These are phyloP conservation scores for Eleginops maclovinus DNA, from an alignment of 2,113 vertebrate species.

Conservation along the genomic window DNA sequence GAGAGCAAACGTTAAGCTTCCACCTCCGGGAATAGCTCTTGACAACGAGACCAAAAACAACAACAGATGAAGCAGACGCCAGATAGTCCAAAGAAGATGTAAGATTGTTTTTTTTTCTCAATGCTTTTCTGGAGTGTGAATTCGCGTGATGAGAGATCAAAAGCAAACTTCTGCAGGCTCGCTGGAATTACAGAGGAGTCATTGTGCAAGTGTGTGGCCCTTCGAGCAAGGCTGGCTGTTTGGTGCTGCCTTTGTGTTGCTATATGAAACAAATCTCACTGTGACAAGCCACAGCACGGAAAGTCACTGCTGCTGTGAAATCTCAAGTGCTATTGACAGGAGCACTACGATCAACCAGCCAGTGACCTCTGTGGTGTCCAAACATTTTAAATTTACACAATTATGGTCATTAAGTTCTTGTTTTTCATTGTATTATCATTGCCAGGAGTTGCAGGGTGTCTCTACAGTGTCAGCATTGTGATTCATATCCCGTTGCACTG, in stretches of 20 bases:
- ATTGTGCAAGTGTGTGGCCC: constrained; percentile 56
- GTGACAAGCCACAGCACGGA: constrained; percentile 49
- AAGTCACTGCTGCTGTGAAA: constrained; percentile 62
- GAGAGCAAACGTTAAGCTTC: constrained; percentile 16
- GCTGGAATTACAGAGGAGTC: constrained; percentile 61
- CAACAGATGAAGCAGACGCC: constrained; percentile 17
- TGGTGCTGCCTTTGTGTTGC: constrained; percentile 58
- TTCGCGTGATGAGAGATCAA: constrained; percentile 56
- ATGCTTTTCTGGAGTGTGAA: constrained; percentile 45
- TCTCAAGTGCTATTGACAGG: constrained; percentile 43
- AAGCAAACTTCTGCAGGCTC: constrained; percentile 48
- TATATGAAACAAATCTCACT: constrained; percentile 64
- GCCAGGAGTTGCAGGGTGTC: constrained; percentile 39
- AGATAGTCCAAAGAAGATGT: constrained; percentile 29
- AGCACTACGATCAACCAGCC: neutral
- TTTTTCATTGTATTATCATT: constrained; percentile 15
- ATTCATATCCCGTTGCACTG: constrained; percentile 63
- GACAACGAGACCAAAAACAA: constrained; percentile 30
- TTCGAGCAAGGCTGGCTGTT: constrained; percentile 42
- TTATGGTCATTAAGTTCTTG: constrained; percentile 18
- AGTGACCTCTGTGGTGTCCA: constrained; percentile 47
- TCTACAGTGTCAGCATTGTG: constrained; percentile 59
- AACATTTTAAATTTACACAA: constrained; percentile 41
- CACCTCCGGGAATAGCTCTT: constrained; percentile 13
- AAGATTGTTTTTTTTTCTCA: constrained; percentile 8